Conservation (phyloP, 2,113 vertebrate genomes). For the Baryphthengus martii region DNA sequence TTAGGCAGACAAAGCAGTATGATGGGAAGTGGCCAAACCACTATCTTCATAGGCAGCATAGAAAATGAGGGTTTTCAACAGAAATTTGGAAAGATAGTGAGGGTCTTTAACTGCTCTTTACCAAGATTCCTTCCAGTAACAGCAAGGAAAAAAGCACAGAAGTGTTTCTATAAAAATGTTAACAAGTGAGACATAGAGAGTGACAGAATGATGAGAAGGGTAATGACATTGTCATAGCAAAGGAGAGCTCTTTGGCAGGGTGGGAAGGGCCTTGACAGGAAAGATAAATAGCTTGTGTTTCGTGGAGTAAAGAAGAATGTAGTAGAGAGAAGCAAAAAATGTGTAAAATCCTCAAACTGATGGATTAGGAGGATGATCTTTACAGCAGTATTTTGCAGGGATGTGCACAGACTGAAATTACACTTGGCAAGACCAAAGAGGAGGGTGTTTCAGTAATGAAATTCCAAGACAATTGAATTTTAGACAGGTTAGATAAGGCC, state of each 20-base stretch:
- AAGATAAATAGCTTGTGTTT: slow-evolving; percentile 43
- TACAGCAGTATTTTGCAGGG: background rate
- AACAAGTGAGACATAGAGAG: slow-evolving; percentile 21
- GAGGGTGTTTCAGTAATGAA: background rate
- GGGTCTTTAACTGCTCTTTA: background rate
- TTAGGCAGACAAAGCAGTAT: background rate
- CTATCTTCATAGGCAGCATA: background rate
- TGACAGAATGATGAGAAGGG: slow-evolving; percentile 22
- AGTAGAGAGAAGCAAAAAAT: slow-evolving; percentile 3
- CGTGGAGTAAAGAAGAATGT: background rate
- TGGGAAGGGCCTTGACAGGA: slow-evolving; percentile 22
- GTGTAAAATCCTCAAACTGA: background rate
- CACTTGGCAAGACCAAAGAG: background rate
- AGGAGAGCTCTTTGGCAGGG: slow-evolving; percentile 19
- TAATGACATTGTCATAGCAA: slow-evolving; percentile 21
- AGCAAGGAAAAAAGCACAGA: background rate
- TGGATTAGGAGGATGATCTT: slow-evolving; percentile 26
- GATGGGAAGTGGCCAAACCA: background rate
- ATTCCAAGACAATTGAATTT: background rate
- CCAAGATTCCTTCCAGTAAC: background rate
- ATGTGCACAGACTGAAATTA: background rate
- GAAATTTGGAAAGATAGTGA: background rate
- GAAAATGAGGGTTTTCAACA: background rate
- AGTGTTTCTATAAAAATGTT: slow-evolving; percentile 31
- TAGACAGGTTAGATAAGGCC: background rate